Conservation (phyloP, 2,113 vertebrate genomes). For the Cyrtonyx montezumae region DNA sequence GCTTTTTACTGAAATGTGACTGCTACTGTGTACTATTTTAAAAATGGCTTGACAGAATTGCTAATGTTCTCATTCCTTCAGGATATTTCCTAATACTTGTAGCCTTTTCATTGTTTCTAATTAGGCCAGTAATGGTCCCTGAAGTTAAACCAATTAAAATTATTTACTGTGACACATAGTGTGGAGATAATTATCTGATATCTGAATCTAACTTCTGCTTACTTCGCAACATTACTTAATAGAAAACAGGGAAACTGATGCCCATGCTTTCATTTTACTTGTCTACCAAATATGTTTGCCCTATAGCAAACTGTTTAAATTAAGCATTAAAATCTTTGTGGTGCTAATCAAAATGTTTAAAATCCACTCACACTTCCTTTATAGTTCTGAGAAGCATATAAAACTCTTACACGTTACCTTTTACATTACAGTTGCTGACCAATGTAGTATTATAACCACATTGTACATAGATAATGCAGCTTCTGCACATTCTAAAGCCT, state of each 20-base stretch:
- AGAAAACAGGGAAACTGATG: conserved; percentile 83
- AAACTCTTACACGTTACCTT: conserved; percentile 75
- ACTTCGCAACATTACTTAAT: conserved; percentile 84
- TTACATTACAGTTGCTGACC: conserved; percentile 76
- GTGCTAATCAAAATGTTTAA: conserved; percentile 85
- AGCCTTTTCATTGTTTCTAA: conserved; percentile 91
- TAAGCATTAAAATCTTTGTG: conserved; percentile 84
- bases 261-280: conserved; percentile 77
- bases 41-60: conserved; percentile 85
- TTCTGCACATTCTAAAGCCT: conserved; percentile 46
- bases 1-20: conserved; percentile 75
- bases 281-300: conserved; percentile 84
- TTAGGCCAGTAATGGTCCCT: conserved; percentile 90
- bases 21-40: conserved; percentile 80
- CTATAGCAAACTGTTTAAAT: conserved; percentile 85
- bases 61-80: conserved; percentile 85
- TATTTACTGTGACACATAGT: conserved; percentile 89
- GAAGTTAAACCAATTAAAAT: conserved; percentile 92
- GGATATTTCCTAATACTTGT: conserved; percentile 89
- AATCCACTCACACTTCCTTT: conserved; percentile 79
- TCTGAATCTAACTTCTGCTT: conserved; percentile 86
- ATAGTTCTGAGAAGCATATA: conserved; percentile 75
- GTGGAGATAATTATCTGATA: conserved; percentile 88
- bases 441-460: conserved; percentile 44
- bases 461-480: conserved; percentile 45